Evolutionary conservation across 2,113 vertebrate species (phyloP).

Genomic region (Trematomus loennbergii): DNA sequence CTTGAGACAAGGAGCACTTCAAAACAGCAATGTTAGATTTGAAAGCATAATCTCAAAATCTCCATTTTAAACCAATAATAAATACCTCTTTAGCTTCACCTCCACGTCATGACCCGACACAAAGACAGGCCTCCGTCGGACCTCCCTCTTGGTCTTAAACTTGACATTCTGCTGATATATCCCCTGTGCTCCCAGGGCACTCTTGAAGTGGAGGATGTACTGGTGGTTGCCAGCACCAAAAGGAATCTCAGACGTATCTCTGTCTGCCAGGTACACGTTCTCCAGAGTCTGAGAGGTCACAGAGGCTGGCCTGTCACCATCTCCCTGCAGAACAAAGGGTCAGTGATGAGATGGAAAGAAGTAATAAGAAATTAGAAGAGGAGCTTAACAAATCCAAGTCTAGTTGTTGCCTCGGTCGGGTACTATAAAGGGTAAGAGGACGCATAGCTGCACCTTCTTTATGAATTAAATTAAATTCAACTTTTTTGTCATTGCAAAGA

Average conservation of each 20-base stretch:
- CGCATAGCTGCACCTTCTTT: background rate
- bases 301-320: background rate
- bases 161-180: constrained; percentile 88
- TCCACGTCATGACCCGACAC: constrained; percentile 88
- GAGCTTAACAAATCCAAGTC: background rate
- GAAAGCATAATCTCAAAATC: background rate
- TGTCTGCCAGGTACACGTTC: constrained; percentile 70
- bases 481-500: no score
- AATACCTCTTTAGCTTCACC: constrained; percentile 74
- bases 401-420: background rate
- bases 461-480: no score
- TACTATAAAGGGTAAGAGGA: background rate
- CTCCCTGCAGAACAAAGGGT: constrained; percentile 46
- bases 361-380: background rate
- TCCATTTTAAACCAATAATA: background rate
- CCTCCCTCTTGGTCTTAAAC: constrained; percentile 81
- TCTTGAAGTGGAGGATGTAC: constrained; percentile 74
- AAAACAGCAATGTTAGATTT: background rate
- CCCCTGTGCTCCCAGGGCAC: constrained; percentile 42
- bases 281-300: constrained; percentile 76
- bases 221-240: constrained; percentile 62
- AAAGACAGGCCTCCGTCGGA: constrained; percentile 90
- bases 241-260: constrained; percentile 48
- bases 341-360: background rate
- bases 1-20: background rate